Evolutionary conservation across 2,888 invertebrate species (phyloP).

Genomic region (Dorcus hopei): DNA sequence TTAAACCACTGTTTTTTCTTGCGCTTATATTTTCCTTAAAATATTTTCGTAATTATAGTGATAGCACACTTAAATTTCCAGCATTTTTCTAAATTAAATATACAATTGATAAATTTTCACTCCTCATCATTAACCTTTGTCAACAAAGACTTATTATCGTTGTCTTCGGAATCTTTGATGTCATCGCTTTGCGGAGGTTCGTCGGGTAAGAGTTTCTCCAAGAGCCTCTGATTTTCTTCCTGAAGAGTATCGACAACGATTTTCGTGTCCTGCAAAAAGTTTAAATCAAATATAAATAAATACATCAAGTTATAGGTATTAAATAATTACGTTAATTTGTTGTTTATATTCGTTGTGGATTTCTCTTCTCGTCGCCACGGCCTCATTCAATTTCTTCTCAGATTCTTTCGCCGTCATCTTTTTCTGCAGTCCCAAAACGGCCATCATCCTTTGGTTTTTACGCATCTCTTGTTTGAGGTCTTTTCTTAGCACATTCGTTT

Average conservation of each 20-base stretch:
- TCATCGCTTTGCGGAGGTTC: not conserved
- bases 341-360: slow-evolving; percentile 57
- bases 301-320: slow-evolving; percentile 28
- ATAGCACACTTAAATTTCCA: too few relatives aligned
- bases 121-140: too few relatives aligned
- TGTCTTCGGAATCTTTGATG: too few relatives aligned
- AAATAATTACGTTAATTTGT: slow-evolving; percentile 48
- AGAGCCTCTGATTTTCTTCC: slow-evolving; percentile 27
- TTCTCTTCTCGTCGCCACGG: slow-evolving; percentile 59
- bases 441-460: slow-evolving; percentile 70
- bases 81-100: too few relatives aligned
- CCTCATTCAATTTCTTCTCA: slow-evolving; percentile 61
- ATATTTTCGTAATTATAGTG: too few relatives aligned
- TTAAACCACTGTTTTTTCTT: too few relatives aligned
- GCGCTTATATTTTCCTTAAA: too few relatives aligned
- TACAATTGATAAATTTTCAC: too few relatives aligned
- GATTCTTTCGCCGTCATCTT: slow-evolving; percentile 60
- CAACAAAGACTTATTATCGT: too few relatives aligned
- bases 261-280: not conserved
- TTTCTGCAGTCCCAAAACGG: slow-evolving; percentile 62
- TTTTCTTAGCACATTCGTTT: slow-evolving; percentile 71
- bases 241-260: not conserved
- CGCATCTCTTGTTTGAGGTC: slow-evolving; percentile 65
- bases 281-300: slow-evolving; percentile 39
- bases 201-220: slow-evolving; percentile 31